A percentile compares a stretch with the other conserved stretches of the same genome.
Conservation (phyloP, 2,888 invertebrate species). For the Agrotis puta region DNA sequence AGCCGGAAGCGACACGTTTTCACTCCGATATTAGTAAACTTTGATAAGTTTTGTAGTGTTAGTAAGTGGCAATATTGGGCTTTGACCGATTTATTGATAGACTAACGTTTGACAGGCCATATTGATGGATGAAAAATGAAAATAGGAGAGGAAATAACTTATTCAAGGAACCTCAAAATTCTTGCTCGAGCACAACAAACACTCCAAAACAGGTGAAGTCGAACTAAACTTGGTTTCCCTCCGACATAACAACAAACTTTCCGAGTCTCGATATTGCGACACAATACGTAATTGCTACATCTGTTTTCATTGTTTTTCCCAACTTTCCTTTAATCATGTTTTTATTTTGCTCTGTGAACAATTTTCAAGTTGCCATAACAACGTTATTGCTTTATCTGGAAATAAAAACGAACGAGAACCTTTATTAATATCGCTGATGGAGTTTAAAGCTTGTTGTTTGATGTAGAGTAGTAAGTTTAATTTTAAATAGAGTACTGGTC, state of each 20-base stretch:
- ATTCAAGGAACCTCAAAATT: neutral
- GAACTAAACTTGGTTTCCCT: conserved; percentile 13
- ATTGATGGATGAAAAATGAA: neutral
- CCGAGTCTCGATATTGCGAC: conserved; percentile 16
- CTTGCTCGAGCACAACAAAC: neutral
- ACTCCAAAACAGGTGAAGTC: conserved; percentile 31
- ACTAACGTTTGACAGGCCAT: neutral
- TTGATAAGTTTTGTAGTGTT: conserved; percentile 12
- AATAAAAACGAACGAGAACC: conserved; percentile 14
- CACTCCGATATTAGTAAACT: conserved; percentile 40
- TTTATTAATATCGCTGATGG: neutral
- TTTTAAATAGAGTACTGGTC: no score
- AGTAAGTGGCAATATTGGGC: conserved; percentile 14
- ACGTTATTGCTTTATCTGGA: conserved; percentile 26
- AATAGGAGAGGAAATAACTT: no score
- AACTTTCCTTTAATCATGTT: conserved; percentile 41
- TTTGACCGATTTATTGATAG: conserved; percentile 2
- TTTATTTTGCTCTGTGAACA: conserved; percentile 41
- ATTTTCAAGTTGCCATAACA: conserved; percentile 33
- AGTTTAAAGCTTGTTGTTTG: conserved; percentile 5
- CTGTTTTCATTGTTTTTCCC: conserved; percentile 33
- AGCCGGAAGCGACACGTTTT: conserved; percentile 32
- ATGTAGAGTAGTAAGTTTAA: neutral
- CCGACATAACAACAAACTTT: conserved; percentile 33
- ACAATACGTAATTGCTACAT: conserved; percentile 43